Evolutionary conservation across 2,888 invertebrate species (phyloP), one percentile per base, ranked within the genome.

Genomic region (Amiota mariae): DNA sequence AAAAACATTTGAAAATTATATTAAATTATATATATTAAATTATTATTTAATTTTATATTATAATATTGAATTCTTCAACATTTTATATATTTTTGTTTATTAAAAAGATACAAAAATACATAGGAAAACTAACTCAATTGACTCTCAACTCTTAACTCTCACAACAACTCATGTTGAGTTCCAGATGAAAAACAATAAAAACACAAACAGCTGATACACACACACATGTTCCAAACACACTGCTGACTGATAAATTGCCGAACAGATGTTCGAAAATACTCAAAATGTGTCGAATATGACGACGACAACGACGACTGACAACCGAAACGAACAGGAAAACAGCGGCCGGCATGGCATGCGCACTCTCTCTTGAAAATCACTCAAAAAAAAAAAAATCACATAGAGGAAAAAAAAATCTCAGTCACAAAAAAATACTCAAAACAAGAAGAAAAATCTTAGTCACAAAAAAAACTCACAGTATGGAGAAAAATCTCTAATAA

Each of bases 291-390:
- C 36, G 36, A 36, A 36, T 6, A 6, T 36, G 36, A 36, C 6
- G 36, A 36, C 24, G 24, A 24, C 24, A 3, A 24, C 24, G 24
- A 24, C 63, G 20, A n/a, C 46, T 36, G 2, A 24, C 24, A 24
- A 24, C 24, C 1, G 24, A 24, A 24, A 24, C 24, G 24, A 24
- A 24, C 24, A 24, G 24, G 63, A 24, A 54, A n/a, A 68, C 15
- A 51, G 67, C 67, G 67, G 67, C 67, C 67, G 67, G 67, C 67
- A 63, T 18, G 67, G 54, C 67, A 48, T 66, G 66, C 66, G 66
- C 66, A 48, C 66, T 36, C 36, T 36, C 36, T 6, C 36, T 0
- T 0, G 6, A 36, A 36, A 36, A 36, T 36, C 6, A 36, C 36
- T 36, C 36, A 36, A 36, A 36, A 36, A 6, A 36, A 36, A 6